Evolutionary conservation across 2,113 vertebrate species (phyloP), one percentile per base, ranked within the genome.

Genomic region (Echinops telfairi): DNA sequence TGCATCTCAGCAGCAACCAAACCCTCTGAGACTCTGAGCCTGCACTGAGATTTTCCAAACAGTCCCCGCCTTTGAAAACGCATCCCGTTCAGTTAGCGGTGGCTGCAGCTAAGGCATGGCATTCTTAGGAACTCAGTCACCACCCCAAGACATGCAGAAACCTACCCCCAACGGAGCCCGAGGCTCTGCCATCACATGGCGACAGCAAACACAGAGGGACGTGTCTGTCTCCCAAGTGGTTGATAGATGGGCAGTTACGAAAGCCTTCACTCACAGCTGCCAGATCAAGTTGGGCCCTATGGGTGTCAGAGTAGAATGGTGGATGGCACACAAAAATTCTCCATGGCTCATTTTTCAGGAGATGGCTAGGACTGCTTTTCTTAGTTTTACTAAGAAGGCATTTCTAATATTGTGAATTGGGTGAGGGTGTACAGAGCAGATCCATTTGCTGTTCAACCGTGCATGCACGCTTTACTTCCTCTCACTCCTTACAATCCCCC

Each of bases 1-100:
- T 96, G 89, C 75, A 96, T 96, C 93, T 96, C 94, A 95, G 96
- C 83, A 96, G 96, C 96, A 90, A 95, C 91, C 73, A 95, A 95
- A 90, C 94, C 93, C 83, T 89, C 91, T 94, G 75, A 60, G 95
- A 92, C 40, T 96, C 88, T 87, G 86, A 92, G 77, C 82, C n/a
- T 57, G 92, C 73, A 47, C 92, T 86, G 82, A 90, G 90, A 77
- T 86, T 89, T 95, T 92, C 94, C 96, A 92, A 95, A 92, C 43
- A 64, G 66, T 1, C 90, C 93, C 84, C 81, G 38, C 78, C 79
- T 95, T 93, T 43, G 88, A 96, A 95, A 97, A 96, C 29, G 60
- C 12, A 90, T 87, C 95, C 82, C 78, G 58, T 75, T 93, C 82
- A 53, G n/a, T 84, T 79, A 94, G 93, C 64, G 58, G 85, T 14